Conservation (phyloP, 2,113 vertebrate species). For the Callocephalon fimbriatum region DNA sequence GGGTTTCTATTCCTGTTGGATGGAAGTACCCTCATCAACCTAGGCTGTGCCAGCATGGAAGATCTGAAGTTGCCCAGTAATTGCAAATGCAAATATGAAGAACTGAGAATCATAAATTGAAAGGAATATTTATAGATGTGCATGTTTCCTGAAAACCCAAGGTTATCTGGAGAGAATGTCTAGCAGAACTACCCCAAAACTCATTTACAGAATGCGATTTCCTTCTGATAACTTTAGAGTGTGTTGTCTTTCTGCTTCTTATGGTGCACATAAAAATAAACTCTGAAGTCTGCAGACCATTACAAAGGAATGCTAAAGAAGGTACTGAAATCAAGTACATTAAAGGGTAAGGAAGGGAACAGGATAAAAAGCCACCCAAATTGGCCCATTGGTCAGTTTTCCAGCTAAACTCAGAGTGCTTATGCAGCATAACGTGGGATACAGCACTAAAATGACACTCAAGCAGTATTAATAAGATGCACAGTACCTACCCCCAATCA, state of each 20-base stretch:
- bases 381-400: neutral
- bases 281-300: neutral
- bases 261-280: neutral
- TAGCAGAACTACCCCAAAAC: neutral
- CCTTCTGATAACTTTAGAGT: neutral
- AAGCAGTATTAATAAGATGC: neutral
- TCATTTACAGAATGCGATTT: neutral
- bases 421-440: too few species aligned
- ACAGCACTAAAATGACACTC: neutral
- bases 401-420: neutral
- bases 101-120: neutral
- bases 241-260: neutral
- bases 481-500: neutral
- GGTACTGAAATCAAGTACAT: neutral
- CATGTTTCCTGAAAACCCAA: neutral
- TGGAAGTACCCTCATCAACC: neutral
- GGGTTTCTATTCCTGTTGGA: neutral
- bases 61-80: neutral
- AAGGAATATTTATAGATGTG: neutral
- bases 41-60: neutral
- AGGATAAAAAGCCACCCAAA: neutral
- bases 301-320: neutral
- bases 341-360: neutral
- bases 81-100: neutral
- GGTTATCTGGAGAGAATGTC: neutral